Percentiles rank a stretch among this genome's conserved stretches.
Evolutionary conservation across 2,113 vertebrate species (phyloP).

Genomic region (Jaculus jaculus): DNA sequence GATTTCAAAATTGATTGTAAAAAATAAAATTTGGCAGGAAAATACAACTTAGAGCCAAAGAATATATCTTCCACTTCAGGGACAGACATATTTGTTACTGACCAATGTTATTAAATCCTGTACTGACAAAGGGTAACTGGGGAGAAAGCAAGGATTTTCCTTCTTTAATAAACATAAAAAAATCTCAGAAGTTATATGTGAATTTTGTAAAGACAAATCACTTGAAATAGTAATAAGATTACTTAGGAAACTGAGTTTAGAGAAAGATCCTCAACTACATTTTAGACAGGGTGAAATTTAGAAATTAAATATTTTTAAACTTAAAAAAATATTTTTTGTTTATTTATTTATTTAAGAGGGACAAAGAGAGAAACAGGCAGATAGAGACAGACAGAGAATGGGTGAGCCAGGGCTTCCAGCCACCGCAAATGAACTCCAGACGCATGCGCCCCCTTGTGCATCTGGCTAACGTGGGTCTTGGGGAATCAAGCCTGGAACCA

Average conservation of each 20-base stretch:
- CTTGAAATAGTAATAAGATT: conserved; percentile 15
- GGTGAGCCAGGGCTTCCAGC: too few species aligned
- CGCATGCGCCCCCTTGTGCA: too few species aligned
- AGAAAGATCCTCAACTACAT: neutral
- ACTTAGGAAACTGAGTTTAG: neutral
- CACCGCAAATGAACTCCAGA: too few species aligned
- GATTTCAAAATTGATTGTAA: neutral
- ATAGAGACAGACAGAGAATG: too few species aligned
- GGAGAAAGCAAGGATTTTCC: neutral
- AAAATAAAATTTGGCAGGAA: neutral
- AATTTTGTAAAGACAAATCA: neutral
- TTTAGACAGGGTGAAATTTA: conserved; percentile 2
- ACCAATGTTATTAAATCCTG: neutral
- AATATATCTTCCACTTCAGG: neutral
- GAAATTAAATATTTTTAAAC: neutral
- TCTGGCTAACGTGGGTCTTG: too few species aligned
- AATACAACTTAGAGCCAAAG: neutral
- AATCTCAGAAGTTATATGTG: neutral
- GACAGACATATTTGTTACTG: neutral
- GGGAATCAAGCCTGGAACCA: too few species aligned
- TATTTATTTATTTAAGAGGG: too few species aligned
- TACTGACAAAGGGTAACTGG: neutral
- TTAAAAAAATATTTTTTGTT: too few species aligned
- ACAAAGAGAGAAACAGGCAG: too few species aligned
- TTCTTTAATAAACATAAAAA: neutral